Evolutionary conservation across 2,888 invertebrate genomes (phyloP).

Genomic region (Hypolimnas misippus): DNA sequence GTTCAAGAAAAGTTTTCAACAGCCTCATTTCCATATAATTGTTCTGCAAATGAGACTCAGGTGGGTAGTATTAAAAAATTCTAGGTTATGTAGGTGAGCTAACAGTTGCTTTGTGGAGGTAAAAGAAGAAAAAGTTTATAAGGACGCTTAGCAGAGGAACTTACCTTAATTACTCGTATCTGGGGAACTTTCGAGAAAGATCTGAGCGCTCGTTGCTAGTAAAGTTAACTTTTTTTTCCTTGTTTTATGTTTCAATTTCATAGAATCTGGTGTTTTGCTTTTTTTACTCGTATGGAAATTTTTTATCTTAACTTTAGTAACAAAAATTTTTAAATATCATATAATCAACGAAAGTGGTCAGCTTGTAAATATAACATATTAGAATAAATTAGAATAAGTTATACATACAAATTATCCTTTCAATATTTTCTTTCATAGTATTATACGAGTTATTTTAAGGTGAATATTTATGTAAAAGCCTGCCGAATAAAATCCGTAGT

Average conservation of each 20-base stretch:
- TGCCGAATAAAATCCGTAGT: too few species aligned
- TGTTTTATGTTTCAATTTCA: conserved; percentile 12
- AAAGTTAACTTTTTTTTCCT: conserved; percentile 11
- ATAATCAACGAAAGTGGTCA: too few species aligned
- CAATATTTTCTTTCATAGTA: too few species aligned
- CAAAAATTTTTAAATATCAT: too few species aligned
- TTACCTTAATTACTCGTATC: conserved; percentile 37
- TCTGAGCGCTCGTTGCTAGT: conserved; percentile 22
- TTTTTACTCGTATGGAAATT: too few species aligned
- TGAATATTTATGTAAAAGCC: too few species aligned
- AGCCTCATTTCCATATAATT: conserved; percentile 38
- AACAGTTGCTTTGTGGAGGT: conserved; percentile 31
- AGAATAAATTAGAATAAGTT: too few species aligned
- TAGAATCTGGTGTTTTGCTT: background rate
- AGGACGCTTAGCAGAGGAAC: conserved; percentile 32
- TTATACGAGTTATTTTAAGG: too few species aligned
- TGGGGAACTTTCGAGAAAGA: conserved; percentile 25
- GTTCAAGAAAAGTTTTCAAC: conserved; percentile 22
- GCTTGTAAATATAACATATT: too few species aligned
- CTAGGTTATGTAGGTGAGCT: conserved; percentile 28
- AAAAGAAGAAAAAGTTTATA: conserved; percentile 31
- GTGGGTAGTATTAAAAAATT: conserved; percentile 31
- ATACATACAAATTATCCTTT: too few species aligned
- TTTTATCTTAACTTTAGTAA: background rate
- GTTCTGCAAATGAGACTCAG: conserved; percentile 27